Evolutionary conservation across 2,797 vertebrate genomes (phyloP).

Genomic region (Neomorphus geoffroyi): DNA sequence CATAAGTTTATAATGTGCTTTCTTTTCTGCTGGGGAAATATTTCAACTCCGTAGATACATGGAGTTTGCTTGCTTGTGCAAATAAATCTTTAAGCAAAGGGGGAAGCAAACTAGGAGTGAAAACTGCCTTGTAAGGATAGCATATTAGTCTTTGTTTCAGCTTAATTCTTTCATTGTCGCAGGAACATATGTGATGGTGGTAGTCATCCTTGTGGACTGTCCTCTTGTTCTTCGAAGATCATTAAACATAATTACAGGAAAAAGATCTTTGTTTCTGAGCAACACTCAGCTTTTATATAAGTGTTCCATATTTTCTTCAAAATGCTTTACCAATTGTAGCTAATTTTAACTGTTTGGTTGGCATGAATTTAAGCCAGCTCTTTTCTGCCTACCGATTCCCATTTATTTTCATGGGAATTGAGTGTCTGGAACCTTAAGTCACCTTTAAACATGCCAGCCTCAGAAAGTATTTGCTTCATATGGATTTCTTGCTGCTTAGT

Average conservation of each 20-base stretch:
- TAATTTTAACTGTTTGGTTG: slow-evolving; percentile 57
- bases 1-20: neutral
- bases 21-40: neutral
- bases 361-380: slow-evolving; percentile 1
- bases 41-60: neutral
- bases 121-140: slow-evolving; percentile 39
- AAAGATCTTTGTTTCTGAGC: slow-evolving; percentile 54
- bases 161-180: slow-evolving; percentile 41
- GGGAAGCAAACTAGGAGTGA: slow-evolving; percentile 3
- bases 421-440: slow-evolving; percentile 46
- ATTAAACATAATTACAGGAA: slow-evolving; percentile 64
- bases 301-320: slow-evolving; percentile 56
- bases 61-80: neutral
- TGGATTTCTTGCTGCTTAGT: neutral
- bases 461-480: neutral
- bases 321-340: slow-evolving; percentile 21
- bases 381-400: slow-evolving; percentile 38
- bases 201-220: slow-evolving; percentile 62
- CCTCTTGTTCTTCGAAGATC: slow-evolving; percentile 57
- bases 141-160: slow-evolving; percentile 31
- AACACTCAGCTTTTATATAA: slow-evolving; percentile 56
- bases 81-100: neutral
- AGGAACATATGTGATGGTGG: slow-evolving; percentile 53
- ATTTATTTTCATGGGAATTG: slow-evolving; percentile 30
- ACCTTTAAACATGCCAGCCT: slow-evolving; percentile 40